Evolutionary conservation across 1,140 invertebrate species (phyloP).

Genomic region (Vanessa tameamea): DNA sequence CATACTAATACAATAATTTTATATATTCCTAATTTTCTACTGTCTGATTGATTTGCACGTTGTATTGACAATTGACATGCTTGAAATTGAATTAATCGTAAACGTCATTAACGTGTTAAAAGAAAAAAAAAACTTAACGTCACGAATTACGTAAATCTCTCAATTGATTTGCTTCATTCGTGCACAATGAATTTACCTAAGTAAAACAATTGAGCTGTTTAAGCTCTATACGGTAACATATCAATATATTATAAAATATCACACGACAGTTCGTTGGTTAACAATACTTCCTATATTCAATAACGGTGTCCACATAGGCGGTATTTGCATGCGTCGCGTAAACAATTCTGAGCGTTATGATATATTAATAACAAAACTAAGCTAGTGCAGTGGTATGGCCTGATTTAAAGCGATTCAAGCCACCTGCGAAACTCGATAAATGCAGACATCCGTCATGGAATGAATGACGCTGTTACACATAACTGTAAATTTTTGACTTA

Average conservation of each 20-base stretch:
- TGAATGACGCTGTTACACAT: constrained; percentile 25
- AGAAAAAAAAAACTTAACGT: too few relatives aligned
- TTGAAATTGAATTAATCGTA: too few relatives aligned
- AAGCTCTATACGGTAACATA: too few relatives aligned
- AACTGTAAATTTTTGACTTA: constrained; percentile 22
- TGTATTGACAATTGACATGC: too few relatives aligned
- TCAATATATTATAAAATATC: not conserved
- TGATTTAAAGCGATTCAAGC: constrained; percentile 39
- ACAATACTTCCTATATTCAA: not conserved
- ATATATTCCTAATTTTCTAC: too few relatives aligned
- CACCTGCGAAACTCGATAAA: constrained; percentile 50
- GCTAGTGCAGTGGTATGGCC: constrained; percentile 22
- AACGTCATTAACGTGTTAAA: too few relatives aligned
- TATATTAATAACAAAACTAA: constrained; percentile 31
- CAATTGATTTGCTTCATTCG: too few relatives aligned
- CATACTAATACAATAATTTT: too few relatives aligned
- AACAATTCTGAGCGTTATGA: constrained; percentile 11
- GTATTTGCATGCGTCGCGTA: not conserved
- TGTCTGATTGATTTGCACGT: too few relatives aligned
- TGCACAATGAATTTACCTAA: too few relatives aligned
- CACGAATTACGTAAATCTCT: too few relatives aligned
- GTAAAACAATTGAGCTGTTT: too few relatives aligned
- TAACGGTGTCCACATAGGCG: not conserved
- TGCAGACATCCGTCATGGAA: constrained; percentile 45
- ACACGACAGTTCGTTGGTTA: not conserved